Conservation (phyloP, 2,888 invertebrate genomes). For the Lapara coniferarum region DNA sequence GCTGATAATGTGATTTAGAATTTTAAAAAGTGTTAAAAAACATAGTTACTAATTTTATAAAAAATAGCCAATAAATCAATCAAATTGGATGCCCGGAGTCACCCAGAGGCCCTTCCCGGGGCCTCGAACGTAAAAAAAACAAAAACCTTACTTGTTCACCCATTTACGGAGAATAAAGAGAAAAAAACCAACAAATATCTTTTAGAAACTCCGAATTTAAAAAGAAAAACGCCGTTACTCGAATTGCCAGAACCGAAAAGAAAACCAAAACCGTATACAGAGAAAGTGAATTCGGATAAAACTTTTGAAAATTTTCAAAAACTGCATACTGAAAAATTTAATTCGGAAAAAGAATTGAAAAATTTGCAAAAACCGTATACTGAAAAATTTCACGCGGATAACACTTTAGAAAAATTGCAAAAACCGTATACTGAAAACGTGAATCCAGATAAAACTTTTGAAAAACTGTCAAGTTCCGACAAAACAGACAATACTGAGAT, state of each 20-base stretch:
- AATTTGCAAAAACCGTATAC: background rate
- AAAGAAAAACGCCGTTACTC: conserved; percentile 64
- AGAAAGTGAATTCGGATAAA: conserved; percentile 27
- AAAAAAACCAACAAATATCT: conserved; percentile 58
- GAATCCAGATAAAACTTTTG: background rate
- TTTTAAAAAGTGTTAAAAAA: background rate
- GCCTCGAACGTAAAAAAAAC: conserved; percentile 54
- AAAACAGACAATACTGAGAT: conserved; percentile 41
- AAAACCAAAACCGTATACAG: conserved; percentile 60
- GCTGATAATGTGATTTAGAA: background rate
- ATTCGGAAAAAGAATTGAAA: background rate
- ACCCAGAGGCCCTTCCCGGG: conserved; percentile 66
- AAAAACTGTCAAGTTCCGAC: background rate
- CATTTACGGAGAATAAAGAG: conserved; percentile 48
- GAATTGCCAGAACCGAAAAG: conserved; percentile 65
- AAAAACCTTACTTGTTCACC: conserved; percentile 69
- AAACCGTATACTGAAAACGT: background rate
- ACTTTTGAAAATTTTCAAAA: conserved; percentile 6
- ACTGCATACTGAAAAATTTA: conserved; percentile 28
- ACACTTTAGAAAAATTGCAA: background rate
- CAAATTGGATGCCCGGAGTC: conserved; percentile 72
- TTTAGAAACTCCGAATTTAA: conserved; percentile 71
- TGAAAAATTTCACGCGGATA: too few species aligned
- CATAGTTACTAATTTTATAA: background rate
- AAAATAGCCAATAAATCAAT: conserved; percentile 32